A percentile compares a stretch with the other conserved stretches of the same genome.
Evolutionary conservation across 1,140 invertebrate species (phyloP).

Genomic region (Drosophila subobscura): DNA sequence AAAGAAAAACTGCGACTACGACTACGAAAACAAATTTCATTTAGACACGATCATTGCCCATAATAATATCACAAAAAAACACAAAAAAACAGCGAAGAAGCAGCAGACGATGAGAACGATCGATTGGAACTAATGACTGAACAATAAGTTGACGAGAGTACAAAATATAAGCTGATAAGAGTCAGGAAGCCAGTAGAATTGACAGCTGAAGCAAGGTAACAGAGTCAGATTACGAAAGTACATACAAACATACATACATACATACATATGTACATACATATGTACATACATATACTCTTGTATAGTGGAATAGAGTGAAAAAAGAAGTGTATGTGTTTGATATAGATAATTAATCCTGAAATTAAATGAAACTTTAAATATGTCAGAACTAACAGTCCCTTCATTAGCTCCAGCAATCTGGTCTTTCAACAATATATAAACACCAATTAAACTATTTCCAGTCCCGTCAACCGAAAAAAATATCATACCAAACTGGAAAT

Average conservation of each 20-base stretch:
- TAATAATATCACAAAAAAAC: constrained; percentile 54
- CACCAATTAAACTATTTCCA: constrained; percentile 58
- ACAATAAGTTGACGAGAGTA: constrained; percentile 43
- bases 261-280: too few species aligned
- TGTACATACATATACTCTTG: too few species aligned
- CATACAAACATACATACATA: too few species aligned
- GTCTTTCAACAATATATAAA: constrained; percentile 32
- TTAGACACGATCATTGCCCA: constrained; percentile 78
- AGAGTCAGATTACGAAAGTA: background rate
- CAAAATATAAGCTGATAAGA: constrained; percentile 78
- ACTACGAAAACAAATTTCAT: constrained; percentile 72
- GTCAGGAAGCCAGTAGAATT: constrained; percentile 33
- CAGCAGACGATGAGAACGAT: constrained; percentile 48
- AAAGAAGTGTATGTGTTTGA: background rate
- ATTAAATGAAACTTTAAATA: too few species aligned
- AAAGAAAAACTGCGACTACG: constrained; percentile 25
- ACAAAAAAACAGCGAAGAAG: constrained; percentile 24
- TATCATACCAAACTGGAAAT: constrained; percentile 52
- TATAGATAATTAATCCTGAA: background rate
- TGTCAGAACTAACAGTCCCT: too few species aligned
- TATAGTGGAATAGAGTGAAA: background rate
- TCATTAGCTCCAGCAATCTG: background rate
- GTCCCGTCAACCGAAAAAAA: constrained; percentile 4
- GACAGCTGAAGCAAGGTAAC: constrained; percentile 8
- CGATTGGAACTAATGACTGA: constrained; percentile 62